Evolutionary conservation across 2,113 vertebrate species (phyloP).

Genomic region (Cepphus grylle): DNA sequence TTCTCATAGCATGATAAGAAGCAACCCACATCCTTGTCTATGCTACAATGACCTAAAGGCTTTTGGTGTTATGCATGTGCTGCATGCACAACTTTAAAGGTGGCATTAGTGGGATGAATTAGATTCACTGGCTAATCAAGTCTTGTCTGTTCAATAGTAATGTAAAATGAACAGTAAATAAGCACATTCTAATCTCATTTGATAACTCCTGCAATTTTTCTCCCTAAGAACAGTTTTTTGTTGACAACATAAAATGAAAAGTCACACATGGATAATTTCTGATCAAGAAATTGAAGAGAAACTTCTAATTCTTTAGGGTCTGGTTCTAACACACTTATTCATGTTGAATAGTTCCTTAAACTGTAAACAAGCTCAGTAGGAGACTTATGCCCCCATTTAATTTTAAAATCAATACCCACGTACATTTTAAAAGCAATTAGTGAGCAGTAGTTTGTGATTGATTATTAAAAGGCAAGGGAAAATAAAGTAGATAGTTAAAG

Average conservation of each 20-base stretch:
- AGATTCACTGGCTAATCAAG: not conserved
- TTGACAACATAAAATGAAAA: not conserved
- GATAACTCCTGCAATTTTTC: not conserved
- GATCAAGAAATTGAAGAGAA: not conserved
- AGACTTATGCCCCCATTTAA: not conserved
- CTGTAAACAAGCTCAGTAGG: not conserved
- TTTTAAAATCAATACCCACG: not conserved
- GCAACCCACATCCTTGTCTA: not conserved
- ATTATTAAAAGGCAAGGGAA: not conserved
- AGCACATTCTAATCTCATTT: not conserved
- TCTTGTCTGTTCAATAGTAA: not conserved
- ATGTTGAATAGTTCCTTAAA: not conserved
- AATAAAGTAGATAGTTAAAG: not conserved
- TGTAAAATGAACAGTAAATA: not conserved
- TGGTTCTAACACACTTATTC: not conserved
- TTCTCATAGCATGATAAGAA: not conserved
- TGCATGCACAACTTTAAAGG: not conserved
- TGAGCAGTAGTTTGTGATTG: not conserved
- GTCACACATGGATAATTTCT: not conserved
- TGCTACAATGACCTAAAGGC: not conserved
- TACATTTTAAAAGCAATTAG: not conserved
- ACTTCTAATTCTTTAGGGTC: not conserved
- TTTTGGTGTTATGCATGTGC: not conserved
- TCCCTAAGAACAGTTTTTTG: accelerated
- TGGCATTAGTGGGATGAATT: not conserved